These are phyloP conservation scores for Proisotoma minuta DNA, from an alignment of 2,888 invertebrate species.

Conservation along the genomic window DNA sequence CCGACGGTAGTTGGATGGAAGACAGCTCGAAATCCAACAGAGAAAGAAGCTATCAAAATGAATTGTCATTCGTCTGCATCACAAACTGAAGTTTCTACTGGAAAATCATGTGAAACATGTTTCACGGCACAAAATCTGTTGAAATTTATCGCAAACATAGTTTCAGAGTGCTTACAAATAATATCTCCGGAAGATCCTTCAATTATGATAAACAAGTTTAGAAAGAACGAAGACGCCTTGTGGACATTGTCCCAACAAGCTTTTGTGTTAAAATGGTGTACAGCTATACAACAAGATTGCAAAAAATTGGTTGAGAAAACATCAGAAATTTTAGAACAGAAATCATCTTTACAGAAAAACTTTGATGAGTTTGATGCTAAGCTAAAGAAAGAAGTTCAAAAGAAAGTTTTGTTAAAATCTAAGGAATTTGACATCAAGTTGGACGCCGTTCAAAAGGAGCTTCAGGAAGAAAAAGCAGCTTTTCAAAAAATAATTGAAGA, in stretches of 20 bases:
- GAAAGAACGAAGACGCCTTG: slow-evolving; percentile 12
- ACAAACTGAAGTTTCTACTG: slow-evolving; percentile 18
- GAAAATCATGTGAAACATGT: slow-evolving; percentile 26
- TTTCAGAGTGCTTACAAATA: slow-evolving; percentile 12
- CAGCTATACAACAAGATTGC: slow-evolving; percentile 18
- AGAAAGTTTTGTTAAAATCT: no score
- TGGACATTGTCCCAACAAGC: slow-evolving; percentile 25
- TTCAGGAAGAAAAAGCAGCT: background rate
- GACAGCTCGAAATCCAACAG: background rate
- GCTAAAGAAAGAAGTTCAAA: background rate
- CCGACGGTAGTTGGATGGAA: background rate
- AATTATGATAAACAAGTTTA: slow-evolving; percentile 13
- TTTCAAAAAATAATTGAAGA: no score
- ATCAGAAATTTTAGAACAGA: background rate
- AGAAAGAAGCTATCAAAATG: background rate
- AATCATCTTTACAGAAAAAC: background rate
- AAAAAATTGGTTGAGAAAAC: slow-evolving; percentile 11
- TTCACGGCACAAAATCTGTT: slow-evolving; percentile 26
- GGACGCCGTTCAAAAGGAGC: background rate
- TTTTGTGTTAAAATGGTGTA: slow-evolving; percentile 22
- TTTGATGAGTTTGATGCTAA: background rate
- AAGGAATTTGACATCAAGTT: no score
- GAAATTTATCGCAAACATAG: slow-evolving; percentile 20
- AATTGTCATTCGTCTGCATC: background rate
- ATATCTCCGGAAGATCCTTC: slow-evolving; percentile 16